A percentile compares a stretch with the other conserved stretches of the same genome.
Evolutionary conservation across 2,888 invertebrate species (phyloP).

Genomic region (Aethes cnicana): DNA sequence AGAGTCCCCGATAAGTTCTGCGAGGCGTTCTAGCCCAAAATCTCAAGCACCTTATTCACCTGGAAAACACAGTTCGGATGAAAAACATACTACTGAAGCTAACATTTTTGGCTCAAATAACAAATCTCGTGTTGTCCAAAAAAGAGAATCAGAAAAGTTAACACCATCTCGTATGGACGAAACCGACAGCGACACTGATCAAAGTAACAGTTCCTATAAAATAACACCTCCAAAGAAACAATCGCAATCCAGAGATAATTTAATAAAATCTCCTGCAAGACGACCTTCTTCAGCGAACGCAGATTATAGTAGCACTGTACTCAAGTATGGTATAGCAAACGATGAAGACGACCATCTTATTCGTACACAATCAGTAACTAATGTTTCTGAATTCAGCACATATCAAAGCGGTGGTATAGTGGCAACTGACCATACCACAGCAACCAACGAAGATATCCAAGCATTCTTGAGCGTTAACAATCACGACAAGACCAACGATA

Average conservation of each 20-base stretch:
- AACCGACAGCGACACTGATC: constrained; percentile 42
- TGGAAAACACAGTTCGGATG: constrained; percentile 1
- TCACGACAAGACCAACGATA: constrained; percentile 54
- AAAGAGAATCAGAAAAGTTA: constrained; percentile 25
- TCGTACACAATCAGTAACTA: constrained; percentile 55
- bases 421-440: constrained; percentile 37
- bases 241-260: constrained; percentile 56
- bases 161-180: constrained; percentile 31
- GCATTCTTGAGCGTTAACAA: constrained; percentile 49
- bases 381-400: constrained; percentile 40
- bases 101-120: background rate
- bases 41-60: too few relatives aligned
- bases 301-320: constrained; percentile 42
- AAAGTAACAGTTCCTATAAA: constrained; percentile 48
- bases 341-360: constrained; percentile 39
- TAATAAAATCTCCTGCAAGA: constrained; percentile 66
- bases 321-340: constrained; percentile 46
- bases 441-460: constrained; percentile 54
- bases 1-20: constrained; percentile 55
- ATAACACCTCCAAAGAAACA: constrained; percentile 42
- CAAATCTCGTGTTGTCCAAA: constrained; percentile 13
- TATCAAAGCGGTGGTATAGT: constrained; percentile 33
- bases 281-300: constrained; percentile 57
- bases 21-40: constrained; percentile 38
- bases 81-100: background rate